These are phyloP conservation scores for Takifugu ocellatus DNA, from an alignment of 2,797 vertebrate genomes.

Conservation along the genomic window DNA sequence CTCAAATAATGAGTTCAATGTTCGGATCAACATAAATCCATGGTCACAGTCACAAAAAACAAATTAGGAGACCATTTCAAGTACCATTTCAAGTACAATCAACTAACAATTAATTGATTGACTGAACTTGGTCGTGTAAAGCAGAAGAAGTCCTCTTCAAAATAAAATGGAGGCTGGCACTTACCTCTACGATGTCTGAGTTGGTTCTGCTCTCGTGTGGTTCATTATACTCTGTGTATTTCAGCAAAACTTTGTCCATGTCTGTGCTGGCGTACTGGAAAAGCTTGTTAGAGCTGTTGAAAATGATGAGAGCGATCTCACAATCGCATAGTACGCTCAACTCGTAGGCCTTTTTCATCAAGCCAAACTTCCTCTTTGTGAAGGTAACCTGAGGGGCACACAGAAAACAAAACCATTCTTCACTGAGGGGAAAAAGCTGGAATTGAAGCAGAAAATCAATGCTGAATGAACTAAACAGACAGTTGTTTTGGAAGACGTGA, in stretches of 20 bases:
- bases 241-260: constrained; percentile 99
- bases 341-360: constrained; percentile 99
- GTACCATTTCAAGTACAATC: not conserved
- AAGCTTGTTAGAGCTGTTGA: constrained; percentile 99
- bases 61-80: not conserved
- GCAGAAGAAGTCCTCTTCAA: not conserved
- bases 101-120: too few species aligned
- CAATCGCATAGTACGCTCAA: constrained; percentile 99
- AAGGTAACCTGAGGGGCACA: constrained; percentile 89
- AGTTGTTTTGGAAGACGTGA: too few species aligned
- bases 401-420: constrained; percentile 39
- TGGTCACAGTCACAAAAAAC: not conserved
- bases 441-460: not conserved
- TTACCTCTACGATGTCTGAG: constrained; percentile 99
- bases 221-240: constrained; percentile 99
- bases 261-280: constrained; percentile 99
- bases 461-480: not conserved
- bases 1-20: not conserved
- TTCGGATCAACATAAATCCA: not conserved
- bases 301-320: constrained; percentile 99
- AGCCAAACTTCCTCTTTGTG: constrained; percentile 98
- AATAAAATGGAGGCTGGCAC: constrained; percentile 28
- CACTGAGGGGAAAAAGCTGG: constrained; percentile 7
- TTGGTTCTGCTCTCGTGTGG: constrained; percentile 99
- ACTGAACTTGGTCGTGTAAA: too few species aligned